Conservation (phyloP, 2,113 vertebrate genomes). For the Eolophus roseicapilla region DNA sequence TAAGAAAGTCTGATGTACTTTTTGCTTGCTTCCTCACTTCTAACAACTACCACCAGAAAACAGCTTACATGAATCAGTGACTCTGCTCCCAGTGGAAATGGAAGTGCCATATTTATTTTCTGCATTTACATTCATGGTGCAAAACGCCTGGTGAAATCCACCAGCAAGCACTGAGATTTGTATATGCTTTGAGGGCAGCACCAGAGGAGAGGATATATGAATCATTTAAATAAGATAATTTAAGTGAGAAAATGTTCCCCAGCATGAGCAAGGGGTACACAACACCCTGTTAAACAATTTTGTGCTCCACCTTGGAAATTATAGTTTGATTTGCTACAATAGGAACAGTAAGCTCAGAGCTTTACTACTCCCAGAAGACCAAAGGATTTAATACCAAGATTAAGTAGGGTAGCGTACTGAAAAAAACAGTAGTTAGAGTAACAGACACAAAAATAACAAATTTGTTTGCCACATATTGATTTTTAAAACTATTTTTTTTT, state of each 20-base stretch:
- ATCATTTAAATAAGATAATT: neutral
- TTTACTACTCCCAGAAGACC: neutral
- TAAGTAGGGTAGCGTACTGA: neutral
- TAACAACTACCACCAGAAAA: conserved; percentile 4
- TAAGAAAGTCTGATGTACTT: neutral
- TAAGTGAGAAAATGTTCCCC: neutral
- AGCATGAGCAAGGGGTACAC: neutral
- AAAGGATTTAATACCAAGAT: neutral
- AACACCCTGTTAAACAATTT: neutral
- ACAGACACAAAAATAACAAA: neutral
- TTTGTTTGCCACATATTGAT: neutral
- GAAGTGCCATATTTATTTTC: neutral
- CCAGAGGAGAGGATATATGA: neutral
- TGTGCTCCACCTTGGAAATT: neutral
- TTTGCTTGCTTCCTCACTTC: neutral
- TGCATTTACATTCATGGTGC: neutral
- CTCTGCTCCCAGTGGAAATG: neutral
- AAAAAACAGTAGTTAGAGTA: neutral
- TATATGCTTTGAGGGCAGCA: neutral
- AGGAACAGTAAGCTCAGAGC: neutral
- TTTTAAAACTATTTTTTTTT: neutral
- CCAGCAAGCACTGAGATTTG: neutral
- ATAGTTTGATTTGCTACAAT: neutral
- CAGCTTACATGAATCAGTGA: neutral
- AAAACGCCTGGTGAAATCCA: neutral